Base-by-base conservation (phyloP, 2,888 invertebrate species). In the Chromoteleia sp. region DNA sequence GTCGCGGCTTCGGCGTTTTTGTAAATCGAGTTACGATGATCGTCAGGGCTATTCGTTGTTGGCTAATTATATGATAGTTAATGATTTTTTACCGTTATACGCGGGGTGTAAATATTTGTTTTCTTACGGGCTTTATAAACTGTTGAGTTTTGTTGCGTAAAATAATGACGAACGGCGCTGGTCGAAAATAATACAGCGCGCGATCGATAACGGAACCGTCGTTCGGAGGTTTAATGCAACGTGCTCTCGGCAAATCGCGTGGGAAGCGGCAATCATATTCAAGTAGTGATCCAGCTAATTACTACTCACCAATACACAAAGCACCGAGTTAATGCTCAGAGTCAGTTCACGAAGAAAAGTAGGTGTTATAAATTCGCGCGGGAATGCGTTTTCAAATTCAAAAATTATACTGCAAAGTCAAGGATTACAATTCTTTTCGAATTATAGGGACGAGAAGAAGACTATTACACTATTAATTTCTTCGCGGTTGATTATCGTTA, bases 321-420 rank as follows among this genome's bases (percentile, higher is more conserved):
- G 86, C 87, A 85, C 85, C 83, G 84, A 84, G 81, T 84, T 81
- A 85, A 85, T 86, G 85, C 84, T 84, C 85, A 85, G 83, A 85
- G 82, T 83, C 81, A 81, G 83, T 84, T 83, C 77, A 78, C 79
- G 41, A 76, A 68, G 45, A 73, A 83, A 82, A 75, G 70, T 54
- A n/a, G n/a, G 73, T 68, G 68, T 52, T 67, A 54, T 54, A 75
- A 78, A 76, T 75, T 70, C 52, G 80, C 30, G 58, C 41, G 50
- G 21, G 39, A 39, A 14, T 56, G 48, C 36, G 50, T 41, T 73
- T 56, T 41, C 41, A 14, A 30, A 65, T 30, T 56, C 63, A 56
- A 63, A 56, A 43, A 54, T 56, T 74, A 56, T 19, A 21, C 14
- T 15, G 41, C 65, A 29, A 17, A 29, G 12, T 21, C 56, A 12